Evolutionary conservation across 1,140 invertebrate genomes (phyloP).

Genomic region (Zaprionus inermis): DNA sequence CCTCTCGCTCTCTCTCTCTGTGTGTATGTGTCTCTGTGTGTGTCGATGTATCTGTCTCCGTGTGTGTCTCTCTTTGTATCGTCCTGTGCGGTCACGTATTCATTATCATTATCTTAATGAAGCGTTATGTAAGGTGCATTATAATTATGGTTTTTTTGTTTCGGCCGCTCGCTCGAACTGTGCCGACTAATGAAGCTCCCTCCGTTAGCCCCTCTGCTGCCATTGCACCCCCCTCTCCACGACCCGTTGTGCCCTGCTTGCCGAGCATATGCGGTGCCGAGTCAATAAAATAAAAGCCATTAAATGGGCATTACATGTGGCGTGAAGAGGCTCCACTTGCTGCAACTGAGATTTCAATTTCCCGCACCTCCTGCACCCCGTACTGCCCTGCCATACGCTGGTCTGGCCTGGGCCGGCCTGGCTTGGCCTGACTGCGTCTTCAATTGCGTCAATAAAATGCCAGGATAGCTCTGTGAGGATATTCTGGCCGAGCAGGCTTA

Average conservation of each 20-base stretch:
- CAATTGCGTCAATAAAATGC: slow-evolving; percentile 72
- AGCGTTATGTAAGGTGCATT: slow-evolving; percentile 81
- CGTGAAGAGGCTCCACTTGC: slow-evolving; percentile 9
- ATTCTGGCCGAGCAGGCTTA: slow-evolving; percentile 17
- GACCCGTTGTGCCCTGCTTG: too few species aligned
- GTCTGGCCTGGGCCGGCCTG: neutral
- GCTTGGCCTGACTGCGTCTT: slow-evolving; percentile 54
- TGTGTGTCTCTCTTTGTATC: slow-evolving; percentile 1
- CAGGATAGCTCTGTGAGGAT: slow-evolving; percentile 23
- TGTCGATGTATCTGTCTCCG: slow-evolving; percentile 14
- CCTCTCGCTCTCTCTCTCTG: neutral
- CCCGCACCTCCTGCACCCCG: neutral
- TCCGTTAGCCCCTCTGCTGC: neutral
- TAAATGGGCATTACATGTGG: slow-evolving; percentile 56
- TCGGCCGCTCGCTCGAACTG: slow-evolving; percentile 35
- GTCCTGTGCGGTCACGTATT: slow-evolving; percentile 70
- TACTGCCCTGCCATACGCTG: neutral
- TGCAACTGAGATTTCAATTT: slow-evolving; percentile 5
- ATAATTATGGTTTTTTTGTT: slow-evolving; percentile 74
- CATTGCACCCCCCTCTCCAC: neutral
- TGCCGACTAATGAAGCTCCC: slow-evolving; percentile 58
- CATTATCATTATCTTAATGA: slow-evolving; percentile 82
- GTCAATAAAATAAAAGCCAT: slow-evolving; percentile 77
- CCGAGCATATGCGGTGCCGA: slow-evolving; percentile 31
- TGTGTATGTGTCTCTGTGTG: slow-evolving; percentile 7